A percentile compares a stretch with the other conserved stretches of the same genome.
These are phyloP conservation scores for Oscheius sp. DNA, from an alignment of 2,888 invertebrate genomes.

Conservation along the genomic window DNA sequence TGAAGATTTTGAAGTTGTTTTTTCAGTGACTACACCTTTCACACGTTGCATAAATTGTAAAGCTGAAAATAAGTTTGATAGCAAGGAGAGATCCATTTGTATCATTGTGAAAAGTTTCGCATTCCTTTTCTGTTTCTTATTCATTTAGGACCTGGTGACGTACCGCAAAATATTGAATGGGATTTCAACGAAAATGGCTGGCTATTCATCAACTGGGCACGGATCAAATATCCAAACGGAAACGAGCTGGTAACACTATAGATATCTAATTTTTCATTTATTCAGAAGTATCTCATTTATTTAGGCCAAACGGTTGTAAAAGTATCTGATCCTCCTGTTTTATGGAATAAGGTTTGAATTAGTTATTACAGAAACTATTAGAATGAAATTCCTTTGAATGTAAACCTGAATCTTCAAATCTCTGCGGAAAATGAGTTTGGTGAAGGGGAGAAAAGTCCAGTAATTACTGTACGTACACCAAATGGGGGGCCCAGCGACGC, in stretches of 20 bases:
- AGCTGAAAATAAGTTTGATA: conserved; percentile 48
- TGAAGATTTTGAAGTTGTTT: conserved; percentile 5
- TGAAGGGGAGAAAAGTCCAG: conserved; percentile 45
- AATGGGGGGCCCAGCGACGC: conserved; percentile 34
- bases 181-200: conserved; percentile 43
- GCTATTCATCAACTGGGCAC: conserved; percentile 43
- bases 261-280: background rate
- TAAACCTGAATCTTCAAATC: conserved; percentile 42
- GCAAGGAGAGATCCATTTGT: background rate
- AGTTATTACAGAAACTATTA: background rate
- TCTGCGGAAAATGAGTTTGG: conserved; percentile 48
- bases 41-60: conserved; percentile 40
- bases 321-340: conserved; percentile 28
- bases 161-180: conserved; percentile 44
- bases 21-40: conserved; percentile 13
- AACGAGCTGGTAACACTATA: conserved; percentile 13
- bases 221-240: conserved; percentile 44
- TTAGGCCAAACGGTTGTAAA: conserved; percentile 19
- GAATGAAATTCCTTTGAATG: conserved; percentile 44
- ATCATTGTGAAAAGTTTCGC: conserved; percentile 12
- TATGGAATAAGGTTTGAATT: conserved; percentile 23
- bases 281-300: conserved; percentile 32
- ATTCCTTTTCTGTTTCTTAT: background rate
- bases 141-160: conserved; percentile 49
- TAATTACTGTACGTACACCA: conserved; percentile 43